Evolutionary conservation across 37 sponge, comb jelly and placozoan species (phyloP).

Genomic region (Beroe ovata): DNA sequence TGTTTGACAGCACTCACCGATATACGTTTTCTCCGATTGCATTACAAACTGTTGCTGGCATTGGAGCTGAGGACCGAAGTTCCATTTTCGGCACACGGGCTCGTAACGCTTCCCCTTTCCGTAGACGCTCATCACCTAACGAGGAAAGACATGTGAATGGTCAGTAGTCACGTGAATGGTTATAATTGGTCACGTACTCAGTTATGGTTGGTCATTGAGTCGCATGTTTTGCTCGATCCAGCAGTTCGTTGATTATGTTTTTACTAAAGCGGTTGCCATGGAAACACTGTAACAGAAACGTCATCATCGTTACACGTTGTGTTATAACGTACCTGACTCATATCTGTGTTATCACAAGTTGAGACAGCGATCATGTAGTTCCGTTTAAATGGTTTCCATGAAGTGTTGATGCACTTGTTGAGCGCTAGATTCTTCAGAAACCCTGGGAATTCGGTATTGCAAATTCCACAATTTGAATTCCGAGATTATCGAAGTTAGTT

Average conservation of each 20-base stretch:
- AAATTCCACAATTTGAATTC: too few species aligned
- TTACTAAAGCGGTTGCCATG: too few species aligned
- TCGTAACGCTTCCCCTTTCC: constrained; percentile 34
- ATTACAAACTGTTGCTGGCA: not conserved
- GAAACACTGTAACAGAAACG: too few species aligned
- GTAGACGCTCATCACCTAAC: constrained; percentile 49
- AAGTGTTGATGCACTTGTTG: constrained; percentile 43
- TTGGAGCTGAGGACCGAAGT: constrained; percentile 6
- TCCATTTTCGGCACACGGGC: constrained; percentile 38
- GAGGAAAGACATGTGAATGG: not conserved
- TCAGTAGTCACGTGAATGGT: too few species aligned
- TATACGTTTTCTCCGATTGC: not conserved
- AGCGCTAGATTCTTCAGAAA: constrained; percentile 52
- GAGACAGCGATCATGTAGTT: constrained; percentile 61
- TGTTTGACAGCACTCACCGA: not conserved
- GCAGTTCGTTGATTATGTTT: too few species aligned
- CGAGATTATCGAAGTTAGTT: too few species aligned
- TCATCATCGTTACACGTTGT: too few species aligned
- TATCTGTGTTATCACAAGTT: not conserved
- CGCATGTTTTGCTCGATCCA: too few species aligned
- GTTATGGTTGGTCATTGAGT: too few species aligned
- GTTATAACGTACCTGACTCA: constrained; percentile 61
- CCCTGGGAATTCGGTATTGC: not conserved
- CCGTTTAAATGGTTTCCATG: not conserved
- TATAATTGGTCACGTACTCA: too few species aligned